phyloP scores from a whole-genome alignment of 2,113 vertebrate genomes.

The Crypturellus undulatus region DNA sequence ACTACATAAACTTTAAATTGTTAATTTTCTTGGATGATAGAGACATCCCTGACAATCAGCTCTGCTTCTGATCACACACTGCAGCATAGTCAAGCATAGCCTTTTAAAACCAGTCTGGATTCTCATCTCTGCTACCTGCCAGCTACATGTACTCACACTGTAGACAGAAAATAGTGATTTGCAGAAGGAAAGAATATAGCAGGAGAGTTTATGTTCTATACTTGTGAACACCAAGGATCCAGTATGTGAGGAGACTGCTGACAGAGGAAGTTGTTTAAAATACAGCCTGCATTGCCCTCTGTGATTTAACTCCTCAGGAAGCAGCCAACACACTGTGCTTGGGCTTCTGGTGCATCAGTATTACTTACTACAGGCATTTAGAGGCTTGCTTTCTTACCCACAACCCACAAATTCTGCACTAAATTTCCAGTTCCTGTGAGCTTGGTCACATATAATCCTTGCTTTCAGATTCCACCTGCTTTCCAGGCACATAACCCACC shows the following conservation, averaged over 20 bases:
- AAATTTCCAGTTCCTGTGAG: not conserved
- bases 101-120: not conserved
- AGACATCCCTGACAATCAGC: not conserved
- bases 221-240: not conserved
- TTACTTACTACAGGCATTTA: not conserved
- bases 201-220: not conserved
- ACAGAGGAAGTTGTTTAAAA: not conserved
- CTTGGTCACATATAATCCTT: not conserved
- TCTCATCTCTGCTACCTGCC: not conserved
- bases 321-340: accelerated
- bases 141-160: not conserved
- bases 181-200: not conserved
- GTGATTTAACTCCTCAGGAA: not conserved
- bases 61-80: not conserved
- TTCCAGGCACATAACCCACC: accelerated
- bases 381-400: not conserved
- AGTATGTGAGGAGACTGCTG: not conserved
- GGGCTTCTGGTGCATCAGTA: accelerated
- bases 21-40: constrained; percentile 2
- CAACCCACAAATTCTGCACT: not conserved
- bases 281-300: accelerated
- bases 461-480: not conserved
- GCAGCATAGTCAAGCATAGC: accelerated
- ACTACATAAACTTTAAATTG: not conserved
- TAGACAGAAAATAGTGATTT: not conserved